A percentile compares a stretch with the other conserved stretches of the same genome.
Evolutionary conservation across 2,888 invertebrate genomes (phyloP).

Genomic region (Epinotia demarniana): DNA sequence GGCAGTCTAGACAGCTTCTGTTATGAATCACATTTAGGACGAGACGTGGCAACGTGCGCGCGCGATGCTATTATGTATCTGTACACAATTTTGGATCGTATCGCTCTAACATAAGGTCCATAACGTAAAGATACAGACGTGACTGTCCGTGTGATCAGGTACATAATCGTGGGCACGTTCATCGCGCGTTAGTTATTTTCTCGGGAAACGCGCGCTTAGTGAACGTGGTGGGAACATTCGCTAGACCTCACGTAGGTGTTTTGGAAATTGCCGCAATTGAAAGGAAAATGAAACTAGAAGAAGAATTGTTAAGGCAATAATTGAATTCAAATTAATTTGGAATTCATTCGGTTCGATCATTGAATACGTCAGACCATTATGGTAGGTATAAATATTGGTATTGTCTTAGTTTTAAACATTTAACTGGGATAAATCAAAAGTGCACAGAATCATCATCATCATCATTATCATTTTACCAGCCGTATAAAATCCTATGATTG

Average conservation of each 20-base stretch:
- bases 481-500: no score
- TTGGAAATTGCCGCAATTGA: background rate
- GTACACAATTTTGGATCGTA: background rate
- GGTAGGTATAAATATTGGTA: no score
- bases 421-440: no score
- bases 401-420: no score
- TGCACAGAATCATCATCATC: no score
- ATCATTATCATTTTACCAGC: no score
- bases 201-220: background rate
- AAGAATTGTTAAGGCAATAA: background rate
- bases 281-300: background rate
- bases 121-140: background rate
- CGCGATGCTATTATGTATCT: background rate
- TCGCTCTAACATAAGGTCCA: background rate
- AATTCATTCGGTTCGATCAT: background rate
- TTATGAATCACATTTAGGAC: background rate
- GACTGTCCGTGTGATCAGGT: background rate
- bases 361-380: no score
- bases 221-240: background rate
- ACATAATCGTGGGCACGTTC: constrained; percentile 1
- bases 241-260: constrained; percentile 2
- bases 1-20: background rate
- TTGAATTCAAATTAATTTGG: background rate
- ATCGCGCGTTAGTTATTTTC: background rate
- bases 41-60: constrained; percentile 6